Conservation (phyloP, 1,140 invertebrate species). For the Drosophila hydei region DNA sequence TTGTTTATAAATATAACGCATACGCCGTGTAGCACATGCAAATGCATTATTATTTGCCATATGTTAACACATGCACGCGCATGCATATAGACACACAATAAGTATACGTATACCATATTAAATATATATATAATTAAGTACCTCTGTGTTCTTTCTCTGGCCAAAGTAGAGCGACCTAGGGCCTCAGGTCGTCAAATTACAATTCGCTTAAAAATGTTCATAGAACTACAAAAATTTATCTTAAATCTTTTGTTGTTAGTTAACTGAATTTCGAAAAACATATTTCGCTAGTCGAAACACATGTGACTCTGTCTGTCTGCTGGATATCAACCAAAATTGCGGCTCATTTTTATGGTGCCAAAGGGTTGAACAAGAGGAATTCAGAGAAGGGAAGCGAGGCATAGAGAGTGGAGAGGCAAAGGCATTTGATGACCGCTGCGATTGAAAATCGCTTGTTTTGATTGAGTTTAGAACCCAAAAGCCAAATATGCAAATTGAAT, state of each 20-base stretch:
- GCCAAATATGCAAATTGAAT: constrained; percentile 41
- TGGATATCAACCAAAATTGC: not conserved
- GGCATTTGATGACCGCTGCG: constrained; percentile 16
- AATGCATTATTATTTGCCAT: constrained; percentile 28
- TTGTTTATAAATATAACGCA: constrained; percentile 18
- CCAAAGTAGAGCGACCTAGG: no score
- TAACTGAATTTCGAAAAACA: not conserved
- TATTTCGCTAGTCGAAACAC: not conserved
- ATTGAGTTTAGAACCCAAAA: constrained; percentile 38
- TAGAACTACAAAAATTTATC: no score
- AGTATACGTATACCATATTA: constrained; percentile 1
- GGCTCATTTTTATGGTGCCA: not conserved
- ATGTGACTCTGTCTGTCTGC: not conserved
- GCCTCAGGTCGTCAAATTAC: no score
- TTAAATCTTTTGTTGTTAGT: no score
- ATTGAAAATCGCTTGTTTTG: constrained; percentile 41
- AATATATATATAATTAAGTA: not conserved
- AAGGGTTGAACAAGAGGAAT: not conserved
- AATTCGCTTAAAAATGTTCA: no score
- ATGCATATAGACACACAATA: constrained; percentile 5
- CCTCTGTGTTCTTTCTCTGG: no score
- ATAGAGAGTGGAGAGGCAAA: not conserved
- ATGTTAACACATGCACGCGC: constrained; percentile 17
- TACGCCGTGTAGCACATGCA: constrained; percentile 25
- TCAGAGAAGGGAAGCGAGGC: not conserved